Percentiles rank a stretch among this genome's conserved stretches.
phyloP scores from a whole-genome alignment of 2,888 invertebrate species.

The Neoascia interrupta region DNA sequence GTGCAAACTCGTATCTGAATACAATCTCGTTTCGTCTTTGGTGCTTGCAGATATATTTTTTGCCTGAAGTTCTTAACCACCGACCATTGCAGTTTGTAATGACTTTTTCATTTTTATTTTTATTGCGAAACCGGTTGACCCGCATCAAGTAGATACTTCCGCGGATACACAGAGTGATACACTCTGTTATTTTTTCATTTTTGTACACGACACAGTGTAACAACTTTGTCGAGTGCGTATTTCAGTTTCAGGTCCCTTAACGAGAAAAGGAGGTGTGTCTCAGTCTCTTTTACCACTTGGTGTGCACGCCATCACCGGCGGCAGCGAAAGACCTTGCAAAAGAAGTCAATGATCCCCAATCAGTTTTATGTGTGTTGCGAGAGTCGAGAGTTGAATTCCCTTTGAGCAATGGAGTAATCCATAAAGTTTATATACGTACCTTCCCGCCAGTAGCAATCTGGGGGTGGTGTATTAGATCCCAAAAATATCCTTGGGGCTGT shows the following conservation, averaged over 20 bases:
- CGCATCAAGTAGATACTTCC: too few relatives aligned
- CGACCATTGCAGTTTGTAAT: too few relatives aligned
- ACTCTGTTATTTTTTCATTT: neutral
- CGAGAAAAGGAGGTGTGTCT: constrained; percentile 59
- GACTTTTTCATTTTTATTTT: neutral
- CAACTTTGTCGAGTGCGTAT: neutral
- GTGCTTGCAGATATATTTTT: too few relatives aligned
- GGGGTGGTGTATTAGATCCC: constrained; percentile 25
- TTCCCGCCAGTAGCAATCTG: constrained; percentile 20
- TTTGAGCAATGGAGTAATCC: constrained; percentile 54
- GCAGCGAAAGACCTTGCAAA: constrained; percentile 58
- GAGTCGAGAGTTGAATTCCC: constrained; percentile 52
- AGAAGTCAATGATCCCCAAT: constrained; percentile 67
- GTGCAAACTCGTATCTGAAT: too few relatives aligned
- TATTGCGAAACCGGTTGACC: constrained; percentile 56
- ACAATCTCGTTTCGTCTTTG: too few relatives aligned
- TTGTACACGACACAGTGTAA: too few relatives aligned
- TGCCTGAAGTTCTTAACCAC: too few relatives aligned
- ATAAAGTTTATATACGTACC: constrained; percentile 51
- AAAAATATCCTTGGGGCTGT: constrained; percentile 53
- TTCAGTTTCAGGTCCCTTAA: constrained; percentile 22
- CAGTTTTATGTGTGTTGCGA: constrained; percentile 41
- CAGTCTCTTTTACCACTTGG: neutral
- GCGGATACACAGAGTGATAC: too few relatives aligned
- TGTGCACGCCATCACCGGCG: constrained; percentile 24